Evolutionary conservation across 2,888 invertebrate genomes (phyloP).

Genomic region (Minunthozetes semirufus): DNA sequence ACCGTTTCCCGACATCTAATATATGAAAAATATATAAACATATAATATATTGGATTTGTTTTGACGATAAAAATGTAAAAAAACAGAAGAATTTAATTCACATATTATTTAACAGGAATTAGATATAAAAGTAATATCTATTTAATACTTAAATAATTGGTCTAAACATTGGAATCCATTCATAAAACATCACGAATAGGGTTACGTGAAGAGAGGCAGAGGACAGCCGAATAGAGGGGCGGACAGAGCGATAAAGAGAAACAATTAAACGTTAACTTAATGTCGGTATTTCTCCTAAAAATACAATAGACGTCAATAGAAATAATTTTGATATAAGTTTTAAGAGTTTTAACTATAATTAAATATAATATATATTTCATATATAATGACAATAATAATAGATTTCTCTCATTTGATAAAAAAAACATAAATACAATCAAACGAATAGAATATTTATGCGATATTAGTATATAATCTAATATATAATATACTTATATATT

Average conservation of each 20-base stretch:
- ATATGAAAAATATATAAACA: neutral
- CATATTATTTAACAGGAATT: neutral
- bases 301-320: neutral
- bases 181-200: slow-evolving; percentile 2
- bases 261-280: neutral
- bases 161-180: neutral
- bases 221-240: neutral
- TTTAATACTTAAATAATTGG: slow-evolving; percentile 6
- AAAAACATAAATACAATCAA: slow-evolving; percentile 11
- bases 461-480: neutral
- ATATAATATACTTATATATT: neutral
- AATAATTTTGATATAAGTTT: neutral
- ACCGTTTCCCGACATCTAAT: neutral
- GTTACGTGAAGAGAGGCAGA: neutral
- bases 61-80: neutral
- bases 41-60: neutral
- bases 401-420: neutral
- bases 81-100: neutral
- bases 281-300: neutral
- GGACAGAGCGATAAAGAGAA: neutral
- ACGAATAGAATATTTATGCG: neutral
- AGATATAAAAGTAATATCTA: too few relatives aligned
- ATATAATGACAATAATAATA: neutral
- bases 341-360: neutral
- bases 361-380: neutral